A percentile compares a stretch with the other conserved stretches of the same genome.
Conservation (phyloP, 1,140 invertebrate genomes). For the Phymorhynchus buccinoides region DNA sequence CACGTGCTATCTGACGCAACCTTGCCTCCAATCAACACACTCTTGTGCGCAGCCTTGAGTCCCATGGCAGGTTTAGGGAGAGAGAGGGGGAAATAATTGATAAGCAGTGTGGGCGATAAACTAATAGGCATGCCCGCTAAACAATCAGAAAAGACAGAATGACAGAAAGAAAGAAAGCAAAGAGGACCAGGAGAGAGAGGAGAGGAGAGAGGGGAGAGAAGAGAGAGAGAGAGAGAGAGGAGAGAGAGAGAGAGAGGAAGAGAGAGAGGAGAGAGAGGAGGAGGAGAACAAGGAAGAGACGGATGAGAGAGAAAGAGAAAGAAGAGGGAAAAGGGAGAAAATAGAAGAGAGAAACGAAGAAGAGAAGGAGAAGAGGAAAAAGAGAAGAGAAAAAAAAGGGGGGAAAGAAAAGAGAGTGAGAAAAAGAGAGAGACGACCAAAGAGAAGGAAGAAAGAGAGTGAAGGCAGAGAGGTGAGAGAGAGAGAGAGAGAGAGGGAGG, state of each 20-base stretch:
- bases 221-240: neutral
- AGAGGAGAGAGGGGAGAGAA: neutral
- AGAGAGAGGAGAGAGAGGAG: neutral
- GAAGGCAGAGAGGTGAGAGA: neutral
- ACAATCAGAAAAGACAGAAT: neutral
- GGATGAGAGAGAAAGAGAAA: neutral
- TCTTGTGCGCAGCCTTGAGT: too few species aligned
- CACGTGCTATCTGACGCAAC: too few species aligned
- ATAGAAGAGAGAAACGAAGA: neutral
- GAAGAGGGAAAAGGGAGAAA: neutral
- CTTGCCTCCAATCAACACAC: too few species aligned
- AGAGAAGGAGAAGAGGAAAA: neutral
- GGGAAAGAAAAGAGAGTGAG: neutral
- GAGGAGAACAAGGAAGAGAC: neutral
- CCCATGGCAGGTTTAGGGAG: too few species aligned
- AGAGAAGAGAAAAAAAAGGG: neutral
- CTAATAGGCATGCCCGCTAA: too few species aligned
- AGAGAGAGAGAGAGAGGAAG: neutral
- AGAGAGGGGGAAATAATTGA: neutral
- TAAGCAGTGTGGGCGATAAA: neutral
- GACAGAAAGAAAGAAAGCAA: constrained; percentile 6
- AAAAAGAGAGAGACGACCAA: too few species aligned
- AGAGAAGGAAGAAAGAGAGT: too few species aligned
- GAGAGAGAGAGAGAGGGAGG: constrained; percentile 9
- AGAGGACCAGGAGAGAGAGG: too few species aligned